phyloP scores from a whole-genome alignment of 2,113 vertebrate genomes.

The Pogona vitticeps region DNA sequence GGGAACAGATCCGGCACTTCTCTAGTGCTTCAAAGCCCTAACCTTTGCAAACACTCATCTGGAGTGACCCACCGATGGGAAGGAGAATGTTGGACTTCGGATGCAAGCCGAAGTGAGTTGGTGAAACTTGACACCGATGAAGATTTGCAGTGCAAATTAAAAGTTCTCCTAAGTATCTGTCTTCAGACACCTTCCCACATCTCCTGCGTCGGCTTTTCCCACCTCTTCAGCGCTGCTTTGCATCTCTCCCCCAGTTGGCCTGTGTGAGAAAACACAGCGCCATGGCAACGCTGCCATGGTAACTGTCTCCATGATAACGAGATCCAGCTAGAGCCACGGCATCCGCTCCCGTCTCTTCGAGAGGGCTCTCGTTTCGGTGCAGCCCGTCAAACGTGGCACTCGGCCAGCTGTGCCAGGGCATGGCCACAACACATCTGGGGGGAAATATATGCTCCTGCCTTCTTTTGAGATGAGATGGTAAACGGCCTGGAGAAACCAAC shows the following conservation, averaged over 20 bases:
- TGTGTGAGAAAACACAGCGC: slow-evolving; percentile 9
- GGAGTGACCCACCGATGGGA: too few relatives aligned
- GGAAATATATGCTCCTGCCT: too few relatives aligned
- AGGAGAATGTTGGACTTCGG: background rate
- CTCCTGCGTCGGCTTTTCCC: background rate
- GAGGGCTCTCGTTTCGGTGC: background rate
- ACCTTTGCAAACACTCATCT: too few relatives aligned
- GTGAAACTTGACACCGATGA: background rate
- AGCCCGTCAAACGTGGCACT: background rate
- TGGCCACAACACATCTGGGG: background rate
- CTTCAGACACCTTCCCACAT: background rate
- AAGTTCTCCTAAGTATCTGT: background rate
- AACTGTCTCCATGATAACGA: slow-evolving; percentile 31
- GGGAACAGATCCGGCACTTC: too few relatives aligned
- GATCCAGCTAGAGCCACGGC: slow-evolving; percentile 16
- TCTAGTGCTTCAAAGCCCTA: too few relatives aligned
- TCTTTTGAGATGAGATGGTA: background rate
- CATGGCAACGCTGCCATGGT: slow-evolving; percentile 58
- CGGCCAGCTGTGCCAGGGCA: accelerated
- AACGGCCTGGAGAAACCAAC: background rate
- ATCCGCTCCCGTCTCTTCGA: background rate
- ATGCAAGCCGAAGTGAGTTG: background rate
- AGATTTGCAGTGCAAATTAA: background rate
- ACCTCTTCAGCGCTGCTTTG: background rate
- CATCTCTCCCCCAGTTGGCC: slow-evolving; percentile 8